Evolutionary conservation across 2,888 invertebrate species (phyloP), one percentile per base, ranked within the genome.

Genomic region (Opisthograptis luteolata): DNA sequence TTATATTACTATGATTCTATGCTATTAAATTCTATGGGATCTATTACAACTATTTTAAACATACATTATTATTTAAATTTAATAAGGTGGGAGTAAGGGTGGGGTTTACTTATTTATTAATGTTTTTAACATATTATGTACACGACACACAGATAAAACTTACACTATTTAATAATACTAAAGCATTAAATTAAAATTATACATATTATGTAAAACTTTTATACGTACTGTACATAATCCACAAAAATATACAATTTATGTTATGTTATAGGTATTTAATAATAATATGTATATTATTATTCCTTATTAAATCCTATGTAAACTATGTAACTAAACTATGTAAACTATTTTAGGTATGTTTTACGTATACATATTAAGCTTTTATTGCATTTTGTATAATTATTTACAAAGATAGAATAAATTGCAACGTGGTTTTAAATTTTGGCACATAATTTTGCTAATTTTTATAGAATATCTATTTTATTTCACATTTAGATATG

Each of bases 61-160:
- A n/a, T n/a, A 17, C 17, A 5, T 17, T 17, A 17, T 17, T 3
- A 24, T 24, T 24, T 24, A 24, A 1, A 24, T 24, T 24, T 24
- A 8, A 24, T 45, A 45, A 45, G 45, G 45, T 37, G 37, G 37
- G 45, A 17, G 3, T 17, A 17, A 25, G 45, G 36, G 30, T 45
- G 42, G 31, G 36, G 27, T 22, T 31, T 25, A 25, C n/a, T 2
- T 25, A 25, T 10, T n/a, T 25, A 25, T 25, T 25, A 3, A 17
- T 17, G 7, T 20, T 20, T 3, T 3, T 20, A 7, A 5, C 1
- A 20, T 20, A 20, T 20, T n/a, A 20, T 5, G 4, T 17, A 17
- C 17, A 20, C 7, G 4, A 7, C 1, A 7, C 7, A 7, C 7
- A 7, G 20, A 20, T 20, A 20, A 17, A 3, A 17, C 2, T 20